A percentile compares a stretch with the other conserved stretches of the same genome.
Evolutionary conservation across 2,797 vertebrate genomes (phyloP).

Genomic region (Anomalospiza imberbis): DNA sequence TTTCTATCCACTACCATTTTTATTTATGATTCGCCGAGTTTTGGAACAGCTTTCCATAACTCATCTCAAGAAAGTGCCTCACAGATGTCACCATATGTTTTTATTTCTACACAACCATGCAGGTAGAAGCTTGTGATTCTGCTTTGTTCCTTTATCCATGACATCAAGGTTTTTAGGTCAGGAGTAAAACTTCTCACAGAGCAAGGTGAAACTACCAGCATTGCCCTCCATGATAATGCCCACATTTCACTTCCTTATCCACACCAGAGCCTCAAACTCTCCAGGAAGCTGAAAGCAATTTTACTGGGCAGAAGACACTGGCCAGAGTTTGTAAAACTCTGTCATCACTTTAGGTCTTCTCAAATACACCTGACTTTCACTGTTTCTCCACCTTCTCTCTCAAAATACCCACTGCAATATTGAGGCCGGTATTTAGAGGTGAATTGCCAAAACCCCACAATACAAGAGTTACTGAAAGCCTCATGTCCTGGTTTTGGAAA

Average conservation of each 20-base stretch:
- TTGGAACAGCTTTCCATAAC: background rate
- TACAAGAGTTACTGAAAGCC: background rate
- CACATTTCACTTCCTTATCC: background rate
- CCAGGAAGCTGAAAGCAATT: background rate
- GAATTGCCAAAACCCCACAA: background rate
- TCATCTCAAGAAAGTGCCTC: background rate
- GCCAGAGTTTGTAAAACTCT: background rate
- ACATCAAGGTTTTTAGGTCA: background rate
- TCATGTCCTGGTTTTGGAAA: background rate
- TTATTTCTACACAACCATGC: background rate
- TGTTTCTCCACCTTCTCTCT: background rate
- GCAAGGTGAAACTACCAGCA: background rate
- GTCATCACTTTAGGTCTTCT: background rate
- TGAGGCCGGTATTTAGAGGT: background rate
- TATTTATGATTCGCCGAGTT: background rate
- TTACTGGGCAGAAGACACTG: background rate
- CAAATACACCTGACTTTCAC: background rate
- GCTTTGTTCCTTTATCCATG: background rate
- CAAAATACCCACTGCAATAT: background rate
- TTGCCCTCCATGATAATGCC: background rate
- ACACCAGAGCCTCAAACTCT: background rate
- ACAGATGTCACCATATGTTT: background rate
- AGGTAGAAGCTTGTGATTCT: background rate
- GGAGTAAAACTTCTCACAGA: background rate
- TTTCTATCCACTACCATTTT: background rate